Evolutionary conservation across 2,888 invertebrate species (phyloP), one percentile per base, ranked within the genome.

Genomic region (Nymphalis c-album): DNA sequence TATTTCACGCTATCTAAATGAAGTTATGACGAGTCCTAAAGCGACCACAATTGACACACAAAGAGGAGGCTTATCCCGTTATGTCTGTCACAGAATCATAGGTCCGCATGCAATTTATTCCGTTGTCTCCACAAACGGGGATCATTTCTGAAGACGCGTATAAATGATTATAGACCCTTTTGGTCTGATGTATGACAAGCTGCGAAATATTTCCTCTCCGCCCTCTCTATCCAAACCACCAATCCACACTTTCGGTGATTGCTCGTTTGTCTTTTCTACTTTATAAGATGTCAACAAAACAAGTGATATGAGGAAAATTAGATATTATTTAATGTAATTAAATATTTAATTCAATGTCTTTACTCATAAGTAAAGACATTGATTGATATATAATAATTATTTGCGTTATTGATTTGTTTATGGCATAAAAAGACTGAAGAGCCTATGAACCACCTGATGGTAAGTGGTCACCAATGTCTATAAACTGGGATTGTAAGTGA

Each of bases 71-170:
- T 55, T 55, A 55, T 55, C 13, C 31, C 17, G 17, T 55, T 31
- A 26, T 51, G 40, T 26, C 46, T 46, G 5, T 60, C 53, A n/a
- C 64, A 20, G 57, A 59, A 59, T 68, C 61, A 59, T 46, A 64
- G 48, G 50, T 40, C 50, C 55, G 45, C 45, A 51, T 61, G 58
- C 65, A 65, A 69, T 69, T 69, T 69, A 68, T 59, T 58, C 57
- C 60, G 48, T 64, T 65, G 57, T 66, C 58, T 58, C n/a, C 31
- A 16, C 46, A 31, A 35, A 59, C 31, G 57, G 35, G 10, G 17
- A 50, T 60, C 48, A 47, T 66, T 59, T 26, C 57, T 31, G 50
- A 20, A n/a, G 61, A 65, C 61, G 59, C 59, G 35, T 65, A 69
- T 51, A 61, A 62, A 68, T 69, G 61, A 47, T 40, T 61, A 51